These are phyloP conservation scores for Aphelinus certus DNA, from an alignment of 1,140 invertebrate genomes.

Conservation along the genomic window DNA sequence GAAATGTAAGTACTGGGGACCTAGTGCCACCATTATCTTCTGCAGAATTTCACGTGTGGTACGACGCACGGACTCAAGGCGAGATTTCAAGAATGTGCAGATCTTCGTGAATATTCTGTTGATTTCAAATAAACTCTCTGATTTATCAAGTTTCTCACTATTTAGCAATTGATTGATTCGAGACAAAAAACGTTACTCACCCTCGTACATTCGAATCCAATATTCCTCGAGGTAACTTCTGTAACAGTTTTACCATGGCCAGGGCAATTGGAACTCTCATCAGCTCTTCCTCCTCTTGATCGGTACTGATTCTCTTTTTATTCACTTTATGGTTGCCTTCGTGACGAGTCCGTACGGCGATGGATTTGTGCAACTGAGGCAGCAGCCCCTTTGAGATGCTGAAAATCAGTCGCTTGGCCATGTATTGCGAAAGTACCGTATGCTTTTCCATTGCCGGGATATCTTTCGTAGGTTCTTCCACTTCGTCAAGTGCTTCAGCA, in stretches of 20 bases:
- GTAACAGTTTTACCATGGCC: conserved; percentile 90
- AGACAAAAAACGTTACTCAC: conserved; percentile 63
- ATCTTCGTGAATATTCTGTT: conserved; percentile 87
- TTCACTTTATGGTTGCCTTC: conserved; percentile 86
- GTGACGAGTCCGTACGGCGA: conserved; percentile 78
- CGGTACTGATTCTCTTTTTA: conserved; percentile 70
- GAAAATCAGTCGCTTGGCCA: conserved; percentile 78
- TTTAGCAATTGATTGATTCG: too few relatives aligned
- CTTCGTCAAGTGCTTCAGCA: conserved; percentile 46
- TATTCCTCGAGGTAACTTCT: conserved; percentile 82
- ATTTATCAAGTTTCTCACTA: neutral
- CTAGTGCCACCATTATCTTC: conserved; percentile 87
- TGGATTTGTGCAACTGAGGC: conserved; percentile 73
- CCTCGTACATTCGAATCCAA: conserved; percentile 82
- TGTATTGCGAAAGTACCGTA: conserved; percentile 71
- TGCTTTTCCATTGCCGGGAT: conserved; percentile 68
- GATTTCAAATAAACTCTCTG: too few relatives aligned
- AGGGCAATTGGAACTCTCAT: conserved; percentile 90
- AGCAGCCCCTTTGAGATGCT: conserved; percentile 68
- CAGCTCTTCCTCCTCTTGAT: conserved; percentile 89
- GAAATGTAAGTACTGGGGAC: conserved; percentile 81
- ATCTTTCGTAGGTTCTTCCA: conserved; percentile 34
- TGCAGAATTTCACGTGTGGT: conserved; percentile 87
- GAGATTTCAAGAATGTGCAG: conserved; percentile 88
- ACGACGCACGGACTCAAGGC: conserved; percentile 87